Conservation (phyloP, 1,140 invertebrate species). For the Amyelois transitella region DNA sequence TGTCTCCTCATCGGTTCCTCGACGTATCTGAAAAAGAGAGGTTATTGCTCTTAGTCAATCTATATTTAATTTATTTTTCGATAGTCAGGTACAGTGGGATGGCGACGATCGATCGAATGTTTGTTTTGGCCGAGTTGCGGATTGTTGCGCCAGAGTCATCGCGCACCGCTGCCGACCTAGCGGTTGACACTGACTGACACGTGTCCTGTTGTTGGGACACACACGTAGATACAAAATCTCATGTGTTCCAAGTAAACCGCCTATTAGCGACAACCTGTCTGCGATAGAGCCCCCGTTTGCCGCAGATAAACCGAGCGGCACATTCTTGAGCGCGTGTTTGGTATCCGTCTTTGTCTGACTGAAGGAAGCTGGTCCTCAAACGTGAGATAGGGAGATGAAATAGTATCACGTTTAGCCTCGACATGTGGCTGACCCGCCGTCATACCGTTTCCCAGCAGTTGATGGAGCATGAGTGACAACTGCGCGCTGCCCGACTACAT, state of each 20-base stretch:
- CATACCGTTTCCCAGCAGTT: slow-evolving; percentile 70
- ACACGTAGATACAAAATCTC: slow-evolving; percentile 55
- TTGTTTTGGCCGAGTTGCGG: slow-evolving; percentile 43
- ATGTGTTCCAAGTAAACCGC: slow-evolving; percentile 60
- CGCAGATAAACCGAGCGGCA: slow-evolving; percentile 45
- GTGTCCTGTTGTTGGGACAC: slow-evolving; percentile 46
- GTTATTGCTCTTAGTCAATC: slow-evolving; percentile 52
- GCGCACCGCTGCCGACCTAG: slow-evolving; percentile 32
- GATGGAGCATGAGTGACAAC: slow-evolving; percentile 74
- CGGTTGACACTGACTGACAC: slow-evolving; percentile 48
- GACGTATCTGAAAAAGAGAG: slow-evolving; percentile 63
- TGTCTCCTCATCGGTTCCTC: slow-evolving; percentile 67
- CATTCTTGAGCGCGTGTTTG: slow-evolving; percentile 45
- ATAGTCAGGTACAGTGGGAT: slow-evolving; percentile 29
- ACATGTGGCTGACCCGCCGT: slow-evolving; percentile 71
- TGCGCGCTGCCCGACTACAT: slow-evolving; percentile 41
- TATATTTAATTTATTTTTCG: slow-evolving; percentile 52
- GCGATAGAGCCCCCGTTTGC: slow-evolving; percentile 43
- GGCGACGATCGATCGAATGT: slow-evolving; percentile 39
- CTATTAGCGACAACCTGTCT: slow-evolving; percentile 66
- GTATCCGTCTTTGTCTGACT: slow-evolving; percentile 55
- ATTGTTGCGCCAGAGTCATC: slow-evolving; percentile 35
- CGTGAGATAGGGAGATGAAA: slow-evolving; percentile 58
- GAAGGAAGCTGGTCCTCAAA: slow-evolving; percentile 38
- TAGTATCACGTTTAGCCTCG: slow-evolving; percentile 53